Evolutionary conservation across 2,797 vertebrate species (phyloP).

Genomic region (Sebastes flavidus): DNA sequence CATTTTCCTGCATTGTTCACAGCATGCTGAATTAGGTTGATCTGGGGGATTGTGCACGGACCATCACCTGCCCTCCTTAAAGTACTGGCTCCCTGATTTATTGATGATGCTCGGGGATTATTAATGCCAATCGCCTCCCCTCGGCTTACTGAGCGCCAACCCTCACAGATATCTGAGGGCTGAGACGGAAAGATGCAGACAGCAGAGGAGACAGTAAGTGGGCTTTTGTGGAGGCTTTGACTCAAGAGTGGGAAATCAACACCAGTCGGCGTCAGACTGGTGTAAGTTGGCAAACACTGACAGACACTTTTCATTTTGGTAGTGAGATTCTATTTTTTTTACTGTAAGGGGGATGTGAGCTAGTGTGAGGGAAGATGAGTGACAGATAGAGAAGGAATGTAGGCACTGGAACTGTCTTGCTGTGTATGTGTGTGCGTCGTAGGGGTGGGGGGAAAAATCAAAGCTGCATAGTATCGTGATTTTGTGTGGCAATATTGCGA

Average conservation of each 20-base stretch:
- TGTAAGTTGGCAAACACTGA: constrained; percentile 15
- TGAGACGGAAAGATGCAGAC: constrained; percentile 23
- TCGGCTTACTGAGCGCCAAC: constrained; percentile 13
- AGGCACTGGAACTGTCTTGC: not conserved
- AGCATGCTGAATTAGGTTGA: constrained; percentile 42
- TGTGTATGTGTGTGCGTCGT: not conserved
- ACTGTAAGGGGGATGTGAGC: not conserved
- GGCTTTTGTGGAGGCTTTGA: constrained; percentile 30
- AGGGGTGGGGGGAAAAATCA: no score
- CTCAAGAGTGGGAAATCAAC: constrained; percentile 28
- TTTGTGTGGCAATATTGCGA: no score
- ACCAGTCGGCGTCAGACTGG: constrained; percentile 8
- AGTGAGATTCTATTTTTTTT: not conserved
- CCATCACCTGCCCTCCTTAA: constrained; percentile 56
- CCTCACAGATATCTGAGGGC: constrained; percentile 11
- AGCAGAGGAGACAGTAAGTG: constrained; percentile 18
- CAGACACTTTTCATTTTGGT: constrained; percentile 30
- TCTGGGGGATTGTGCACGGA: constrained; percentile 47
- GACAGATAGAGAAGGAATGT: constrained; percentile 1
- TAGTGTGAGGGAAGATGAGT: not conserved
- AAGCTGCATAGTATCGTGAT: no score
- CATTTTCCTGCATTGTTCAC: constrained; percentile 9
- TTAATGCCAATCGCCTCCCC: constrained; percentile 51
- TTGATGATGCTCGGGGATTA: constrained; percentile 69
- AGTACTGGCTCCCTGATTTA: constrained; percentile 59